phyloP scores from a whole-genome alignment of 2,797 vertebrate species.

The Sebastes oblongus region DNA sequence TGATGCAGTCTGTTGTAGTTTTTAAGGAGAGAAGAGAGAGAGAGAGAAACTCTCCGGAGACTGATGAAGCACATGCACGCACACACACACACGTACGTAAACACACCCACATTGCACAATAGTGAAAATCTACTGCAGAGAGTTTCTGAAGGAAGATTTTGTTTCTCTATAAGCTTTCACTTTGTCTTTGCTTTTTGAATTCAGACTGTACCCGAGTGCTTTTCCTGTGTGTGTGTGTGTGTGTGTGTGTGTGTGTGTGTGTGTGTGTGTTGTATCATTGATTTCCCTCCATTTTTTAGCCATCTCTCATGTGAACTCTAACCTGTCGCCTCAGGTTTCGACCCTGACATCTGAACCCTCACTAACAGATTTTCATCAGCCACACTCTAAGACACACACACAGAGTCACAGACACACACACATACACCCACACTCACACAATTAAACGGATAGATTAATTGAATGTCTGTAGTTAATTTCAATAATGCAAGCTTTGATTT shows the following conservation, averaged over 20 bases:
- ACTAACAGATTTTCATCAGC: slow-evolving; percentile 7
- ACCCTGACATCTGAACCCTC: slow-evolving; percentile 24
- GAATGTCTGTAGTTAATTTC: slow-evolving; percentile 36
- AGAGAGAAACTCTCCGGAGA: slow-evolving; percentile 55
- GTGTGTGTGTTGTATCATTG: slow-evolving; percentile 8
- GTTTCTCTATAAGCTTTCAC: slow-evolving; percentile 10
- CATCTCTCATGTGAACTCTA: slow-evolving; percentile 27
- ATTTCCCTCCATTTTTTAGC: slow-evolving; percentile 15
- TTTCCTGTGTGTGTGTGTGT: background rate
- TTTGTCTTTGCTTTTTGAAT: slow-evolving; percentile 44
- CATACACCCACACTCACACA: background rate
- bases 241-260: background rate
- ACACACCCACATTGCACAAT: slow-evolving; percentile 22
- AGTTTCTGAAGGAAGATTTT: slow-evolving; percentile 40
- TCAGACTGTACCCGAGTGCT: slow-evolving; percentile 9
- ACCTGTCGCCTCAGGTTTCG: slow-evolving; percentile 12
- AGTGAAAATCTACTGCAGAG: slow-evolving; percentile 56
- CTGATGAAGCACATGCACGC: slow-evolving; percentile 24
- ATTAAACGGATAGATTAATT: slow-evolving; percentile 26
- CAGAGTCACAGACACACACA: background rate
- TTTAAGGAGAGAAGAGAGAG: slow-evolving; percentile 54
- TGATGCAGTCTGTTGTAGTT: slow-evolving; percentile 66
- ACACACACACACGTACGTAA: slow-evolving; percentile 1
- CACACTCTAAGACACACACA: background rate
- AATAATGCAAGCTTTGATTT: slow-evolving; percentile 51